phyloP scores from a whole-genome alignment of 2,113 vertebrate species.

The Odontophorus gujanensis region DNA sequence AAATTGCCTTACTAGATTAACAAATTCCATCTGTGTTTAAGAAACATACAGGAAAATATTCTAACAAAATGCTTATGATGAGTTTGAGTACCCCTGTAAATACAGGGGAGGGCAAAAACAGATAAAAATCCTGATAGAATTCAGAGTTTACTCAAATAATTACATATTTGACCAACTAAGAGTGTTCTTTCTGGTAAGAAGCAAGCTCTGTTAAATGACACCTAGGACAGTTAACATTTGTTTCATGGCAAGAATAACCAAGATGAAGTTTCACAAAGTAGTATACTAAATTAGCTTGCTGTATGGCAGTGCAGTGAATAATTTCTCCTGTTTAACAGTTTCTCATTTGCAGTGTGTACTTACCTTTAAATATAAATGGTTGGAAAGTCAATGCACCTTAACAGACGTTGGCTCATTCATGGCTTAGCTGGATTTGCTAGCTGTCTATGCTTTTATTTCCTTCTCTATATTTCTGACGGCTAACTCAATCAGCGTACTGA shows the following conservation, averaged over 20 bases:
- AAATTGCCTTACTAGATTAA: background rate
- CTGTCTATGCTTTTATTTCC: slow-evolving; percentile 4
- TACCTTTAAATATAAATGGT: background rate
- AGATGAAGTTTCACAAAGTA: background rate
- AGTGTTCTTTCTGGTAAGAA: background rate
- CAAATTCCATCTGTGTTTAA: background rate
- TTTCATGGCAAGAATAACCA: background rate
- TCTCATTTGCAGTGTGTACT: background rate
- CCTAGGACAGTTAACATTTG: background rate
- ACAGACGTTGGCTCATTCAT: background rate
- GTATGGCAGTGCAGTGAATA: background rate
- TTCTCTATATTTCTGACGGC: slow-evolving; percentile 1
- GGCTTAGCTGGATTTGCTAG: background rate
- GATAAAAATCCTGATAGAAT: background rate
- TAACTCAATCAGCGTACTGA: slow-evolving; percentile 19
- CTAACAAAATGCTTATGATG: background rate
- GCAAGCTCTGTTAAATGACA: background rate
- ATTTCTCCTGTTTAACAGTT: background rate
- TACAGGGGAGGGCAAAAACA: background rate
- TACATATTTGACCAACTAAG: rapidly evolving
- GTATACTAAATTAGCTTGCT: background rate
- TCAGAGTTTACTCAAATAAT: background rate
- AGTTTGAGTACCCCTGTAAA: background rate
- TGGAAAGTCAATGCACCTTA: slow-evolving; percentile 11
- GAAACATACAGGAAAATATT: background rate